Conservation (phyloP, 2,888 invertebrate species). For the Hypena proboscidalis region DNA sequence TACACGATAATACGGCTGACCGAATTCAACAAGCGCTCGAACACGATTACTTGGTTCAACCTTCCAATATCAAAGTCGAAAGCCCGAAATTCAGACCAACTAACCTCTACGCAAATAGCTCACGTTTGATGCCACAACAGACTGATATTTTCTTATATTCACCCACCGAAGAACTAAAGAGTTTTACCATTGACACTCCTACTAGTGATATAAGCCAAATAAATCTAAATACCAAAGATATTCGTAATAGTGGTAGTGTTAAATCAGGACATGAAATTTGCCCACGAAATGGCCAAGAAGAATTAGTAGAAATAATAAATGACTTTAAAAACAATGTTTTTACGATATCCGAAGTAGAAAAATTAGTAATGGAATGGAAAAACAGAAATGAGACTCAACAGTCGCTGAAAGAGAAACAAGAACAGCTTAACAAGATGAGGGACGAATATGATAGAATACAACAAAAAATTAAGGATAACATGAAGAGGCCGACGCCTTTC, state of each 20-base stretch:
- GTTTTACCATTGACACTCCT: constrained; percentile 77
- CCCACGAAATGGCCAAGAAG: constrained; percentile 87
- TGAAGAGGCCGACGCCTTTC: constrained; percentile 92
- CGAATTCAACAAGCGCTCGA: constrained; percentile 81
- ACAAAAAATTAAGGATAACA: constrained; percentile 89
- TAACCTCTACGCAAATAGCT: constrained; percentile 78
- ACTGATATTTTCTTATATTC: constrained; percentile 78
- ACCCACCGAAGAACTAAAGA: constrained; percentile 80
- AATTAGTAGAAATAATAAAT: constrained; percentile 93
- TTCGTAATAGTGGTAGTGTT: constrained; percentile 69
- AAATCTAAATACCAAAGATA: constrained; percentile 74
- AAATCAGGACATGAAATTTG: constrained; percentile 75
- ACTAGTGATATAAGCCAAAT: constrained; percentile 83
- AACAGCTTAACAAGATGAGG: constrained; percentile 92
- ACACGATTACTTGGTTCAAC: constrained; percentile 86
- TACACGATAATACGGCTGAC: constrained; percentile 62
- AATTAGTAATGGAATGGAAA: constrained; percentile 94
- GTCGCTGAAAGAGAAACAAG: constrained; percentile 93
- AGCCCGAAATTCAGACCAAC: constrained; percentile 79
- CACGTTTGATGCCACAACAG: constrained; percentile 72
- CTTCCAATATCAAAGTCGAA: constrained; percentile 86
- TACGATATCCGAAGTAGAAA: constrained; percentile 93
- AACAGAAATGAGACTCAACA: constrained; percentile 95
- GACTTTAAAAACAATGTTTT: constrained; percentile 96
- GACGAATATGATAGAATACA: constrained; percentile 94